Evolutionary conservation across 1,140 invertebrate species (phyloP), one percentile per base, ranked within the genome.

Genomic region (Scaptomyza pallida): DNA sequence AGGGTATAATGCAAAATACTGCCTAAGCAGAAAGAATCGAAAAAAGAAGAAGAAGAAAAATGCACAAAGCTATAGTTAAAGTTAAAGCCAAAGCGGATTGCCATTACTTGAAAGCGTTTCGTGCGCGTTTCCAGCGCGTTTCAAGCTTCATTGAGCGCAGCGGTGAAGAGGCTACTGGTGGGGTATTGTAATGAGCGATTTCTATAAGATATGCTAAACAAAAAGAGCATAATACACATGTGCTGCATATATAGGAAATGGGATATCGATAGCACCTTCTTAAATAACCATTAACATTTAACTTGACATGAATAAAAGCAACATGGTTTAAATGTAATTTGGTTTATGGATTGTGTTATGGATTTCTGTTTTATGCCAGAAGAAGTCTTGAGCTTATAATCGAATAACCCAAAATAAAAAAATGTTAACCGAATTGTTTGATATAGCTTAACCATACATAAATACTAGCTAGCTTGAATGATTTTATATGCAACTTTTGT

Each of bases 21-120:
- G 26, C 41, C 51, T 23, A 19, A 3, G 15, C 54, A 43, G 23
- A 17, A 23, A 21, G 13, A n/a, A 26, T 26, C 26, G 23, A 23
- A 55, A 44, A 50, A 30, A 65, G 48, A 26, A 21, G 3, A 9
- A 35, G n/a, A n/a, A n/a, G n/a, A n/a, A n/a, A n/a, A n/a, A n/a
- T n/a, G n/a, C 33, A 60, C 63, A 67, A 67, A 67, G 54, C 54
- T 54, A 41, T 65, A 65, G 55, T 67, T 59, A 71, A 80, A 70
- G 59, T 79, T 67, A 71, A 75, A 75, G 64, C 77, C 77, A 83
- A 78, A 71, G 79, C 78, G 75, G 79, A 83, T 82, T 82, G 70
- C 79, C 65, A 75, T 82, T 83, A 72, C 75, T 78, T 82, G 47
- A 68, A 57, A 60, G 63, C 55, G 56, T 12, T 37, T 37, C 33